Percentiles rank a stretch among this genome's conserved stretches.
Conservation (phyloP, 2,797 vertebrate species). For the Anableps anableps region DNA sequence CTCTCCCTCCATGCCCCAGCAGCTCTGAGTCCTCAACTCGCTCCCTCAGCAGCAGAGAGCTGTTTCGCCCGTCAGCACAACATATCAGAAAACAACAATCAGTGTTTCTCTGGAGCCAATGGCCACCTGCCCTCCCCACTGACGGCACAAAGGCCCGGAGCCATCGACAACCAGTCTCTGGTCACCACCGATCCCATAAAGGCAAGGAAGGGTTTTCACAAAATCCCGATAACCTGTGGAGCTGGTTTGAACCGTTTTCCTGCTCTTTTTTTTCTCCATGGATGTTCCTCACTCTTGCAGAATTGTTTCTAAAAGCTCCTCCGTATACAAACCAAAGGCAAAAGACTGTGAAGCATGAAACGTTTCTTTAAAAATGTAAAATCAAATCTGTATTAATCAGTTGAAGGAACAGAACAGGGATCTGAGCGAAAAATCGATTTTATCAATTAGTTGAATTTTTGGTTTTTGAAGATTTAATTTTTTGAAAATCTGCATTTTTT, state of each 20-base stretch:
- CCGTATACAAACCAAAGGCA: not conserved
- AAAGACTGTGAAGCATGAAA: not conserved
- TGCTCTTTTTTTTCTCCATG: not conserved
- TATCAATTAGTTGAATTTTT: too few relatives aligned
- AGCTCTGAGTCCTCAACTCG: slow-evolving; percentile 86
- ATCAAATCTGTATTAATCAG: not conserved
- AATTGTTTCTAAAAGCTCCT: not conserved
- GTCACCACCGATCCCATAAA: slow-evolving; percentile 93
- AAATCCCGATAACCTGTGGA: not conserved
- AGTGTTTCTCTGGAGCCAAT: slow-evolving; percentile 91
- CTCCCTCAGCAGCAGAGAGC: slow-evolving; percentile 86
- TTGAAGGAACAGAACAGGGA: not conserved
- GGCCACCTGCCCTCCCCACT: slow-evolving; percentile 88
- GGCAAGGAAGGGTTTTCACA: slow-evolving; percentile 70
- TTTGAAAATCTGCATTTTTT: too few relatives aligned
- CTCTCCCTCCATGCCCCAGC: slow-evolving; percentile 8
- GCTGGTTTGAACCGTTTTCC: not conserved
- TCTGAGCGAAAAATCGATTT: too few relatives aligned
- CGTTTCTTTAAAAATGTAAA: not conserved
- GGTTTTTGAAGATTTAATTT: too few relatives aligned
- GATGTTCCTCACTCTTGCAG: not conserved
- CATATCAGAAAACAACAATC: slow-evolving; percentile 93
- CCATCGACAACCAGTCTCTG: slow-evolving; percentile 96
- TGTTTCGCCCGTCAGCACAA: slow-evolving; percentile 93
- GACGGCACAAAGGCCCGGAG: slow-evolving; percentile 92